Evolutionary conservation across 2,797 vertebrate species (phyloP).

Genomic region (Peromyscus eremicus): DNA sequence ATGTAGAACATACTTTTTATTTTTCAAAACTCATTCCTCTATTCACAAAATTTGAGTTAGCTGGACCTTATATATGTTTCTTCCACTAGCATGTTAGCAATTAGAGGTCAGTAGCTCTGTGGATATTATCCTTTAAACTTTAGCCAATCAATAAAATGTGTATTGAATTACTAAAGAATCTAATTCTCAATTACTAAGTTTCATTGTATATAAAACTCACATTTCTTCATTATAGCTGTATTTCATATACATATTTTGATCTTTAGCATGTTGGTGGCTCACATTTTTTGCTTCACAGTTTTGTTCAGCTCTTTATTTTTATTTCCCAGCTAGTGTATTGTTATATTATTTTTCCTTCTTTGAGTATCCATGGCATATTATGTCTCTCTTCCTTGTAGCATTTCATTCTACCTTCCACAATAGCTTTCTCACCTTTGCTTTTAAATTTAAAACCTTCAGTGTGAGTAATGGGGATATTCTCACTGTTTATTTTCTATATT

Average conservation of each 20-base stretch:
- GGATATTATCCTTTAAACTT: conserved; percentile 54
- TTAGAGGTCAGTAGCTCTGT: conserved; percentile 31
- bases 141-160: conserved; percentile 42
- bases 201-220: background rate
- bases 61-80: background rate
- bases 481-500: background rate
- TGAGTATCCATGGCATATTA: background rate
- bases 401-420: conserved; percentile 20
- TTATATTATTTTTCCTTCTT: background rate
- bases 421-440: conserved; percentile 3
- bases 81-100: conserved; percentile 42
- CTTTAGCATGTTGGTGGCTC: background rate
- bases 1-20: background rate
- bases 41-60: background rate
- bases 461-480: background rate
- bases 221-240: conserved; percentile 43
- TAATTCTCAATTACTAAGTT: conserved; percentile 43
- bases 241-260: conserved; percentile 1
- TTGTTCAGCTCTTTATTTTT: conserved; percentile 31
- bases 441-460: conserved; percentile 44
- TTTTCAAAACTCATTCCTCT: background rate
- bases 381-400: background rate
- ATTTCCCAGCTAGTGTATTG: conserved; percentile 20
- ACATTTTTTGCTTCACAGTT: background rate
- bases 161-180: conserved; percentile 62